Evolutionary conservation across 2,797 vertebrate species (phyloP).

Genomic region (Acanthurus tractus): DNA sequence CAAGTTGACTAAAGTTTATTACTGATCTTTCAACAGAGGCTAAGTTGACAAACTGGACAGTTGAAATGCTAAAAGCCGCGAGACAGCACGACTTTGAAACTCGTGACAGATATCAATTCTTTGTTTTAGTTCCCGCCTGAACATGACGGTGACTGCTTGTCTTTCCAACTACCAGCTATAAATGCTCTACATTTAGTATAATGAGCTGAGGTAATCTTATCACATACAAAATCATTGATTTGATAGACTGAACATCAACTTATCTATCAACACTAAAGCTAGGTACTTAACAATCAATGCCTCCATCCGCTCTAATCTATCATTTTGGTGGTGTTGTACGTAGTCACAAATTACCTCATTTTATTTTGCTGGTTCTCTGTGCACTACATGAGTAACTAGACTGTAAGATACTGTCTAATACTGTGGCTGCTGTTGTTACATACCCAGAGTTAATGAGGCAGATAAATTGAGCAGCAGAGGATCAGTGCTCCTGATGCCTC

Average conservation of each 20-base stretch:
- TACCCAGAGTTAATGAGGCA: constrained; percentile 48
- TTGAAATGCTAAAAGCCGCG: background rate
- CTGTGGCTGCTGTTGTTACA: constrained; percentile 24
- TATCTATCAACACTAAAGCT: too few species aligned
- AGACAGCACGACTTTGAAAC: too few species aligned
- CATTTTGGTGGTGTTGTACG: background rate
- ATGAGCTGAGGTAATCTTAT: too few species aligned
- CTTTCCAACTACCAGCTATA: too few species aligned
- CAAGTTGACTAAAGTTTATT: background rate
- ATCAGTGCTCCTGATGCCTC: background rate
- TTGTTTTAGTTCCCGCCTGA: too few species aligned
- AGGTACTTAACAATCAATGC: too few species aligned
- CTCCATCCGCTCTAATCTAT: background rate
- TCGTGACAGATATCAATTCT: too few species aligned
- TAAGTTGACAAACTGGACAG: background rate
- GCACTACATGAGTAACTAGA: background rate
- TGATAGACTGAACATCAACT: too few species aligned
- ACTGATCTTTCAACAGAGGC: background rate
- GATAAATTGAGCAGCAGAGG: constrained; percentile 35
- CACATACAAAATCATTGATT: too few species aligned
- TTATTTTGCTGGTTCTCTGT: background rate
- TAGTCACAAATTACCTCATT: background rate
- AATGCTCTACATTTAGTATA: too few species aligned
- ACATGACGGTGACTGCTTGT: too few species aligned
- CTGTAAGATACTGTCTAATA: background rate